Percentiles rank a stretch among this genome's conserved stretches.
phyloP scores from a whole-genome alignment of 2,888 invertebrate genomes.

The Encarsia formosa region DNA sequence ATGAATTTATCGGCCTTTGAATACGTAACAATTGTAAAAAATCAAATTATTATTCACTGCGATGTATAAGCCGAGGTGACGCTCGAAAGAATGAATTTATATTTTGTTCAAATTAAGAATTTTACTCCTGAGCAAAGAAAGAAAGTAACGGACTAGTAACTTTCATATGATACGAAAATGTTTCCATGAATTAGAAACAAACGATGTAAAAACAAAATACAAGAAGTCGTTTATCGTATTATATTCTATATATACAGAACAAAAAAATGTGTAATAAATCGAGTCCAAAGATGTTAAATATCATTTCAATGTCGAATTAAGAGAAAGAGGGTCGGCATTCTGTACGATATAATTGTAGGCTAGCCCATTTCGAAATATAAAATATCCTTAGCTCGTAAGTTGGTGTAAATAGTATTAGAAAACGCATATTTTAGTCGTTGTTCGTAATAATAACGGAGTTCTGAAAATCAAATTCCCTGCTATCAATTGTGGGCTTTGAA shows the following conservation, averaged over 20 bases:
- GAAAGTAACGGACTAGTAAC: constrained; percentile 17
- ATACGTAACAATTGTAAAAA: too few species aligned
- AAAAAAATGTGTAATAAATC: constrained; percentile 51
- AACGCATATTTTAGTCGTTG: constrained; percentile 30
- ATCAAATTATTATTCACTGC: too few species aligned
- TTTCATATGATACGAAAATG: constrained; percentile 16
- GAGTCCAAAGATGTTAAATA: constrained; percentile 52
- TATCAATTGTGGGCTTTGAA: not conserved
- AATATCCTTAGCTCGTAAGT: constrained; percentile 41
- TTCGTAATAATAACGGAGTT: constrained; percentile 24
- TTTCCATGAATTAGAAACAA: constrained; percentile 5
- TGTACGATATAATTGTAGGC: constrained; percentile 49
- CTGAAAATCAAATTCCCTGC: not conserved
- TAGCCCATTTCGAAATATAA: constrained; percentile 34
- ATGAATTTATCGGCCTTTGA: too few species aligned
- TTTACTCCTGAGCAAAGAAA: constrained; percentile 5
- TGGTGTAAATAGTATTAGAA: constrained; percentile 47
- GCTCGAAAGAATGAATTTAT: too few species aligned
- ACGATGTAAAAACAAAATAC: not conserved
- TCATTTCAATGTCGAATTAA: constrained; percentile 36
- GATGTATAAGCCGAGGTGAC: too few species aligned
- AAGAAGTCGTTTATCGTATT: constrained; percentile 6
- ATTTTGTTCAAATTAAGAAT: not conserved
- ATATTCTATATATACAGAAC: constrained; percentile 18
- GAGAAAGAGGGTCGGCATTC: constrained; percentile 38